A percentile compares a stretch with the other conserved stretches of the same genome.
Conservation (phyloP, 2,888 invertebrate genomes). For the Nephrotoma flavescens region DNA sequence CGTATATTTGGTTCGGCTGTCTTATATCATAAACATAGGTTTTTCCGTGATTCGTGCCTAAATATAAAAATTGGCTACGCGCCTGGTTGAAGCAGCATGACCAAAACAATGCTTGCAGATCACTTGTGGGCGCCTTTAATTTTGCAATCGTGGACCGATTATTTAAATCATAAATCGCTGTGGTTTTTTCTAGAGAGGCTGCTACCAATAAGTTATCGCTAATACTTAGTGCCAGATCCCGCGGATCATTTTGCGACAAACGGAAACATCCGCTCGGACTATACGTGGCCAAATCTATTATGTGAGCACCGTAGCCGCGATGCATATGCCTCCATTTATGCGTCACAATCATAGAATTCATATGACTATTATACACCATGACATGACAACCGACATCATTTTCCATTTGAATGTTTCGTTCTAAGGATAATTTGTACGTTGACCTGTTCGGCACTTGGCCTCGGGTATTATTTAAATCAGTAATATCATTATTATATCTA, state of each 20-base stretch:
- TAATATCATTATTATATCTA: neutral
- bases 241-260: constrained; percentile 57
- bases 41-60: constrained; percentile 63
- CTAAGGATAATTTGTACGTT: constrained; percentile 33
- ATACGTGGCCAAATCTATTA: constrained; percentile 51
- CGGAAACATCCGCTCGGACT: constrained; percentile 51
- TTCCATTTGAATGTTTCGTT: constrained; percentile 49
- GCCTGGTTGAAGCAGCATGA: constrained; percentile 71
- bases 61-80: constrained; percentile 48
- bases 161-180: constrained; percentile 55
- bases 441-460: constrained; percentile 17
- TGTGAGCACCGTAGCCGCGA: constrained; percentile 69
- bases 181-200: constrained; percentile 63
- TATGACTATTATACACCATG: constrained; percentile 48
- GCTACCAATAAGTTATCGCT: constrained; percentile 55
- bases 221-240: constrained; percentile 65
- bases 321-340: constrained; percentile 61
- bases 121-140: constrained; percentile 21
- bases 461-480: too few species aligned
- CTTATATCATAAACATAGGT: constrained; percentile 65
- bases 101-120: constrained; percentile 50
- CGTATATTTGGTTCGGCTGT: constrained; percentile 34
- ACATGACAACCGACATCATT: constrained; percentile 66
- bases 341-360: constrained; percentile 55
- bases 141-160: constrained; percentile 32